Conservation (phyloP, 30 jellyfish, hydroid and myxozoan species). For the Hydractinia symbiolongicarpus region DNA sequence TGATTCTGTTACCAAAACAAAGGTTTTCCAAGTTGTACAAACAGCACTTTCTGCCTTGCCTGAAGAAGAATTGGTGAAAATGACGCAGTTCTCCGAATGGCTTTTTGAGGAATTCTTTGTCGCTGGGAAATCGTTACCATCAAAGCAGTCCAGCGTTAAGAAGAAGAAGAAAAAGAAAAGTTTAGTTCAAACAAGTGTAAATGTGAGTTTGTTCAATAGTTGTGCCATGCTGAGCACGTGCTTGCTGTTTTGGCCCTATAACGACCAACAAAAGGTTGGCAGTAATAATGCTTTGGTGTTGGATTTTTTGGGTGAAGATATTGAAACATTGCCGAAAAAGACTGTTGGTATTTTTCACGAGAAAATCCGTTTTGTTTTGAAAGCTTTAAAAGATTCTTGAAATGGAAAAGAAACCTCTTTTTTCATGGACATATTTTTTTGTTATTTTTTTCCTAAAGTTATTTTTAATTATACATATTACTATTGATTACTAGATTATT, state of each 20-base stretch:
- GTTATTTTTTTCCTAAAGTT: too few relatives aligned
- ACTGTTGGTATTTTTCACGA: background rate
- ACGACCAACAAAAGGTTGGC: background rate
- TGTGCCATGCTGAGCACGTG: conserved; percentile 2
- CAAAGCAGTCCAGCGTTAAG: background rate
- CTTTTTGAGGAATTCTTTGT: background rate
- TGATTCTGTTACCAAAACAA: conserved; percentile 11
- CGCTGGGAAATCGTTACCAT: background rate
- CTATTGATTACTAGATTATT: too few relatives aligned
- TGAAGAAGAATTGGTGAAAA: background rate
- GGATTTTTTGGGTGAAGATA: background rate
- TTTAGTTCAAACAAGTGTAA: background rate
- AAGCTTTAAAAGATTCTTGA: background rate
- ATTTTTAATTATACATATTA: too few relatives aligned
- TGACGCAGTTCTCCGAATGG: conserved; percentile 13
- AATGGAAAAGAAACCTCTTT: too few relatives aligned
- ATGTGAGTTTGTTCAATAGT: conserved; percentile 5
- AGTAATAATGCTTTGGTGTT: background rate
- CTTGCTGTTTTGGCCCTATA: conserved; percentile 14
- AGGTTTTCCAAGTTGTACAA: conserved; percentile 3
- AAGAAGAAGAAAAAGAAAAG: background rate
- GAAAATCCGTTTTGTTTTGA: background rate
- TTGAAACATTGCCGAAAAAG: background rate
- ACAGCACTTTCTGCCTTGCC: background rate
- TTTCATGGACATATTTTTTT: too few relatives aligned